Evolutionary conservation across 2,113 vertebrate species (phyloP).

Genomic region (Archocentrus centrarchus): DNA sequence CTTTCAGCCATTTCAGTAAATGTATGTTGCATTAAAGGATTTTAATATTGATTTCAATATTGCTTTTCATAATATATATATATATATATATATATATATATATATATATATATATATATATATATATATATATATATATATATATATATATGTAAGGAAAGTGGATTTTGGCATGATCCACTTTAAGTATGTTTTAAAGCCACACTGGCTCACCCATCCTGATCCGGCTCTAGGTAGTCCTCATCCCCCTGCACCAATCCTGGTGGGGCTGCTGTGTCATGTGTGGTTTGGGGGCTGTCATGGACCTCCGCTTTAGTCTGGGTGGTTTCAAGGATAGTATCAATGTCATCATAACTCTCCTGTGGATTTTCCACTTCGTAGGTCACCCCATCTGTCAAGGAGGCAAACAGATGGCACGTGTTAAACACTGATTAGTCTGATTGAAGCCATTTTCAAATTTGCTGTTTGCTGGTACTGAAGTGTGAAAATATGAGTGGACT

Average conservation of each 20-base stretch:
- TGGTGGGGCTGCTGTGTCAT: background rate
- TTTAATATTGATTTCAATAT: background rate
- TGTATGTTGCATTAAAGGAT: background rate
- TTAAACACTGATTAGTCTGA: background rate
- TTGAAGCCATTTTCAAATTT: background rate
- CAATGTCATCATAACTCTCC: slow-evolving; percentile 71
- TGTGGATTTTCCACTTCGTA: slow-evolving; percentile 52
- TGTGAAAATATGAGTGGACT: background rate
- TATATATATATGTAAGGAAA: too few species aligned
- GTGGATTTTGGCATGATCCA: background rate
- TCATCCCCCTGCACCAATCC: background rate
- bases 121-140: background rate
- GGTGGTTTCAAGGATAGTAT: background rate
- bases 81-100: too few species aligned
- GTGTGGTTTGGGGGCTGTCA: background rate
- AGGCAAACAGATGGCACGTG: background rate
- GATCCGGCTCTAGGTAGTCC: slow-evolving; percentile 40
- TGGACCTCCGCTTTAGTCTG: slow-evolving; percentile 52
- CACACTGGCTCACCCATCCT: slow-evolving; percentile 50
- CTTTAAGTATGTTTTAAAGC: background rate
- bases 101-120: too few species aligned
- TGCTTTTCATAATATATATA: background rate
- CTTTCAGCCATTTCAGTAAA: background rate
- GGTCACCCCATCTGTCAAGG: slow-evolving; percentile 36
- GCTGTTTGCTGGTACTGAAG: background rate